Evolutionary conservation across 2,888 invertebrate genomes (phyloP).

Genomic region (Sphaerophoria taeniata): DNA sequence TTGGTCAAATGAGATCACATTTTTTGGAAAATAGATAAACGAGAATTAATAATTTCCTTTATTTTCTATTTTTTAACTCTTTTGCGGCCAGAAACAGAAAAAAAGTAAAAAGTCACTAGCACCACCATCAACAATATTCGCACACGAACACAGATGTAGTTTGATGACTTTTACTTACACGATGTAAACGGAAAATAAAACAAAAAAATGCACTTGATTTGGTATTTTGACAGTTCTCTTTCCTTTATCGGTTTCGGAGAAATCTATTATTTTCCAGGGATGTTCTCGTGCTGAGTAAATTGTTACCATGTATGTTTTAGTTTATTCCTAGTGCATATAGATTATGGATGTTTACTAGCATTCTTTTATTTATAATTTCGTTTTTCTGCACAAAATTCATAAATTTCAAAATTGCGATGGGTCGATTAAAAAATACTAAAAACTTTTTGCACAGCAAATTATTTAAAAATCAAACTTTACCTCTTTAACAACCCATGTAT

Average conservation of each 20-base stretch:
- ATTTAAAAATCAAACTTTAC: conserved; percentile 1
- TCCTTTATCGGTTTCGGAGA: conserved; percentile 7
- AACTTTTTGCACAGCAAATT: too few relatives aligned
- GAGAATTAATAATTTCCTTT: conserved; percentile 26
- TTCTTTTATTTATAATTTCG: too few relatives aligned
- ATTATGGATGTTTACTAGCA: too few relatives aligned
- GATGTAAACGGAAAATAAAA: conserved; percentile 56
- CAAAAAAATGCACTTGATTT: conserved; percentile 65
- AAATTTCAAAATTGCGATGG: too few relatives aligned
- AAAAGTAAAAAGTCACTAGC: conserved; percentile 57
- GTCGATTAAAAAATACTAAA: too few relatives aligned
- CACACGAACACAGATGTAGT: conserved; percentile 49
- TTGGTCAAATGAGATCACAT: conserved; percentile 24
- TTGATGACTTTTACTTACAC: conserved; percentile 32
- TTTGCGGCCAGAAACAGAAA: conserved; percentile 63
- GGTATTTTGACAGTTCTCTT: conserved; percentile 52
- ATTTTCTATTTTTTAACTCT: conserved; percentile 55
- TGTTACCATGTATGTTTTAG: too few relatives aligned
- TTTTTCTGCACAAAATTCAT: too few relatives aligned
- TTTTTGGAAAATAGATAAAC: conserved; percentile 22
- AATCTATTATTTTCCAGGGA: conserved; percentile 48
- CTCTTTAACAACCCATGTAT: conserved; percentile 32
- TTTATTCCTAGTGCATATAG: too few relatives aligned
- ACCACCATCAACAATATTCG: conserved; percentile 49
- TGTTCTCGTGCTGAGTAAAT: conserved; percentile 45